Conservation (phyloP, 2,113 vertebrate genomes). For the Heloderma charlesbogerti region DNA sequence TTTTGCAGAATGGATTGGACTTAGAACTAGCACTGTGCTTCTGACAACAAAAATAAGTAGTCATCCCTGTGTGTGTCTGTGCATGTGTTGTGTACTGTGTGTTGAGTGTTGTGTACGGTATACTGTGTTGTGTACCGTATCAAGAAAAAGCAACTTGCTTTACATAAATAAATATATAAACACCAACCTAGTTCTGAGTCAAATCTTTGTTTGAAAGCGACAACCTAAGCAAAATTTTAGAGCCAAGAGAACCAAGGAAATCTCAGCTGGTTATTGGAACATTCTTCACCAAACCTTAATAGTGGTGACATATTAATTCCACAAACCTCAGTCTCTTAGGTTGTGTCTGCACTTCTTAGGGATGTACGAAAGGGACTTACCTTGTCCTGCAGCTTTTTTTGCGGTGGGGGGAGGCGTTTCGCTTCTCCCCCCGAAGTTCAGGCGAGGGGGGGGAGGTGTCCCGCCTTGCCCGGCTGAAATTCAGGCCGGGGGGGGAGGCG, state of each 20-base stretch:
- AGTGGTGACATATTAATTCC: conserved; percentile 16
- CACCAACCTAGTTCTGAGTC: conserved; percentile 3
- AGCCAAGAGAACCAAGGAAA: conserved; percentile 36
- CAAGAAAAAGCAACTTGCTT: background rate
- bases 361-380: too few relatives aligned
- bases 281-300: conserved; percentile 11
- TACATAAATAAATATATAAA: background rate
- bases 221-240: conserved; percentile 27
- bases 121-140: background rate
- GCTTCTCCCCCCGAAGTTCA: too few relatives aligned
- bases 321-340: conserved; percentile 31
- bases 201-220: conserved; percentile 17
- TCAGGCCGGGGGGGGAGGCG: too few relatives aligned
- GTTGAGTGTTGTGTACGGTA: too few relatives aligned
- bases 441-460: too few relatives aligned
- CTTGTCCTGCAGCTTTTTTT: too few relatives aligned
- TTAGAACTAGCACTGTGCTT: background rate
- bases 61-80: background rate
- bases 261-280: conserved; percentile 23
- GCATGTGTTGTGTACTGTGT: too few relatives aligned
- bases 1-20: conserved; percentile 32
- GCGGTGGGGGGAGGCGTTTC: too few relatives aligned
- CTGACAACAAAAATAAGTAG: background rate
- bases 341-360: background rate
- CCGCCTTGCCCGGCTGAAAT: too few relatives aligned